Conservation (phyloP, 2,113 vertebrate species). For the Odontophorus gujanensis region DNA sequence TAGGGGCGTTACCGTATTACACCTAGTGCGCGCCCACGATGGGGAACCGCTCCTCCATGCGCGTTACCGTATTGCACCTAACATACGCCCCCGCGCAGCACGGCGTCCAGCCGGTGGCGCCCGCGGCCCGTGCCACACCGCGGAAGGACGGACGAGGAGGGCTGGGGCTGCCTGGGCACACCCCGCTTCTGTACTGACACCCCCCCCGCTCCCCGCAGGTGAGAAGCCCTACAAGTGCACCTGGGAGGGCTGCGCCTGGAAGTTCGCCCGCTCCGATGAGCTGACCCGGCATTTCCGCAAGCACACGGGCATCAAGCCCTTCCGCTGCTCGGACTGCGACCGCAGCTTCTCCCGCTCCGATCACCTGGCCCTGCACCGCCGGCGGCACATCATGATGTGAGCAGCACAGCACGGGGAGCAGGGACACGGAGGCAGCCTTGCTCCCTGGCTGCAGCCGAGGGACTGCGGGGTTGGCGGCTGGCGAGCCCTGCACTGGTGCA, state of each 20-base stretch:
- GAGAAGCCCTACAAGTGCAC: constrained; percentile 97
- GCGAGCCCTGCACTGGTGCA: not conserved
- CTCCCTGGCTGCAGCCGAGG: not conserved
- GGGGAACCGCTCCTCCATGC: not conserved
- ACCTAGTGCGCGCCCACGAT: not conserved
- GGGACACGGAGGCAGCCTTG: not conserved
- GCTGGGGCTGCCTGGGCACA: no score
- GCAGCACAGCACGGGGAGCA: not conserved
- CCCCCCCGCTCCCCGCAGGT: constrained; percentile 75
- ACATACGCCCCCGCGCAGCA: not conserved
- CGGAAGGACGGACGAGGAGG: not conserved
- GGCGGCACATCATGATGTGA: constrained; percentile 97
- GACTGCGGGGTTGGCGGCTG: not conserved
- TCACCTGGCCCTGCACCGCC: constrained; percentile 94
- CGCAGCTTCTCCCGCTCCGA: constrained; percentile 97
- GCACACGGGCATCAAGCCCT: constrained; percentile 98
- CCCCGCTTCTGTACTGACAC: not conserved
- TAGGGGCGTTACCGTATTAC: not conserved
- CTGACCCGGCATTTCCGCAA: constrained; percentile 96
- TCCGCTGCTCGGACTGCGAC: constrained; percentile 94
- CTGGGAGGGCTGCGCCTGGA: constrained; percentile 97
- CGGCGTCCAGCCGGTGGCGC: not conserved
- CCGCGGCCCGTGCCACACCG: not conserved
- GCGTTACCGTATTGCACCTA: not conserved
- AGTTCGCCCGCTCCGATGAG: constrained; percentile 95